Conservation (phyloP, 2,888 invertebrate species). For the Hemaris fuciformis region DNA sequence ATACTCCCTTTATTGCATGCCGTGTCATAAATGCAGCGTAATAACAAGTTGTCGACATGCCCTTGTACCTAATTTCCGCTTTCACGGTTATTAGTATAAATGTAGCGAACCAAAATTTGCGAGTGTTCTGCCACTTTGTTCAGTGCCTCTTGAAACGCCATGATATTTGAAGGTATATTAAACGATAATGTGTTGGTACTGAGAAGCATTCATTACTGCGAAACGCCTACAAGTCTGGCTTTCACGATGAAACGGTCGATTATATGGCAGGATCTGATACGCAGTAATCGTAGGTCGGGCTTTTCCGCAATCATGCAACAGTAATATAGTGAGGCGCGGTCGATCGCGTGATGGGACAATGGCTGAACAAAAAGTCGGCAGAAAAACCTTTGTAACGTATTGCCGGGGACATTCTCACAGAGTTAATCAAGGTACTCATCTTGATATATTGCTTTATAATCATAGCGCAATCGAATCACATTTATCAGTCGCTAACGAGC, state of each 20-base stretch:
- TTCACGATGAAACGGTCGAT: constrained; percentile 62
- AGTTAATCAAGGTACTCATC: constrained; percentile 61
- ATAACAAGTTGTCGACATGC: constrained; percentile 46
- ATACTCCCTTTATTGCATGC: constrained; percentile 24
- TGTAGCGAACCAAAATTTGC: constrained; percentile 54
- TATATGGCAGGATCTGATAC: constrained; percentile 59
- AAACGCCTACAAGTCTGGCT: constrained; percentile 53
- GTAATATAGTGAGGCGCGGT: constrained; percentile 21
- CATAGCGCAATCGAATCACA: constrained; percentile 62
- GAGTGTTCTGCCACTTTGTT: constrained; percentile 52
- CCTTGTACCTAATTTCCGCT: constrained; percentile 54
- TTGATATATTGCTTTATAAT: constrained; percentile 70
- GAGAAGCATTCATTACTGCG: constrained; percentile 60
- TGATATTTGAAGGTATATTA: constrained; percentile 61
- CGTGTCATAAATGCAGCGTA: constrained; percentile 52
- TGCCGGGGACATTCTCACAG: constrained; percentile 52
- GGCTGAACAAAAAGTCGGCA: neutral
- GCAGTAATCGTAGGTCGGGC: constrained; percentile 54
- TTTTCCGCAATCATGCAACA: constrained; percentile 64
- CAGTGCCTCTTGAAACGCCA: constrained; percentile 50
- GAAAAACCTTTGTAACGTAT: constrained; percentile 10
- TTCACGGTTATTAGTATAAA: constrained; percentile 57
- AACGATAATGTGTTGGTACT: constrained; percentile 60
- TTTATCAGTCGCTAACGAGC: constrained; percentile 72
- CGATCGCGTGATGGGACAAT: constrained; percentile 12